Base-by-base conservation (phyloP, 2,797 vertebrate genomes). In the Anabacerthia variegaticeps region DNA sequence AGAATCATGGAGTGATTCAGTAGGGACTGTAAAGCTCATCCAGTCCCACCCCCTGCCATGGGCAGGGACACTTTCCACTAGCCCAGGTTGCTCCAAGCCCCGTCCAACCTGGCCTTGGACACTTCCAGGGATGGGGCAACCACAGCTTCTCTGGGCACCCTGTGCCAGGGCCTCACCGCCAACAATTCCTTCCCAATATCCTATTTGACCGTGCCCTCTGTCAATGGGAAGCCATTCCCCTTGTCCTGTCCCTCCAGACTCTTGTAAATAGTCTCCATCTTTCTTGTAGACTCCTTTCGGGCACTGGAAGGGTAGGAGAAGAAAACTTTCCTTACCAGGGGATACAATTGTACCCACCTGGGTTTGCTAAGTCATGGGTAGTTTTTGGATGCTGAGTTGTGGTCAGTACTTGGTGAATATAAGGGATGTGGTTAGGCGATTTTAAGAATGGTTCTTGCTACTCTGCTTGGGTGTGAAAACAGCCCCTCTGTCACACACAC, bases 71-170 rank as follows among this genome's bases (percentile, higher is more conserved):
- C 9, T 15, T 78, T 7, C 18, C 39, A 14, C 13, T 4, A 0
- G 5, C 22, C 30, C 46, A 36, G 46, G 12, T 0, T 46, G 39
- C 34, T 66, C 26, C 37, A 1, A 44, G 36, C 16, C 28, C 37
- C 0, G 0, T 44, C 56, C 66, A 52, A 0, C 44, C 28, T 59
- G 44, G 8, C 34, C 12, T 41, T 16, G 58, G 34, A 0, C 52
- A 41, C 12, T 84, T 0, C 24, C 39, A 66, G 80, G 39, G 73
- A 32, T 72, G 80, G 59, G 11, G 13, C 66, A 84, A 26, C 18
- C 73, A 6, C 52, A 23, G 44, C 30, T 52, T 0, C 44, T 34
- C 73, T 39, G 66, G 18, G 4, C 30, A 83, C 1, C 15, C 30
- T 72, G 22, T 66, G 46, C 46, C 59, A 54, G 46, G 28, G 10